Evolutionary conservation across 2,797 vertebrate genomes (phyloP).

Genomic region (Capromys pilorides): DNA sequence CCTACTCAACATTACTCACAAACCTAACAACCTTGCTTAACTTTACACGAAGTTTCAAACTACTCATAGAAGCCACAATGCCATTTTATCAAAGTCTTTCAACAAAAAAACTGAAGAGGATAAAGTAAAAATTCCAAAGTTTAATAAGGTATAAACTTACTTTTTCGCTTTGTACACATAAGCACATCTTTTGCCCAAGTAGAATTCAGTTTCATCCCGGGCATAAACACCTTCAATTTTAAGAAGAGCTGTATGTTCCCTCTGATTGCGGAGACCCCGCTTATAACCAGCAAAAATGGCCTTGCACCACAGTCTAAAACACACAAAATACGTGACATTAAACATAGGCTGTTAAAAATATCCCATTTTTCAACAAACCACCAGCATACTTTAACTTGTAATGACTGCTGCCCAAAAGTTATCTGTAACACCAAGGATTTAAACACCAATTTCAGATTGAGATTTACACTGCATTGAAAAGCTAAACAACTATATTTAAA

Average conservation of each 20-base stretch:
- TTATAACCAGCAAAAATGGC: conserved; percentile 98
- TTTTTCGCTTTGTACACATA: conserved; percentile 99
- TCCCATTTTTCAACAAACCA: not conserved
- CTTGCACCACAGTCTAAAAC: conserved; percentile 95
- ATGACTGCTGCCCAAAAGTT: not conserved
- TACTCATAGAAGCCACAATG: not conserved
- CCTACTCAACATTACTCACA: not conserved
- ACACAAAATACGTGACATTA: not conserved
- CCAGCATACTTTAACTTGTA: not conserved
- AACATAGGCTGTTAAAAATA: not conserved
- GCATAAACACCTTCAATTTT: conserved; percentile 97
- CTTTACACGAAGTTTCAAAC: not conserved
- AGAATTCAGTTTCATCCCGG: conserved; percentile 95
- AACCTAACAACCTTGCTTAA: not conserved
- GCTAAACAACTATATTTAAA: not conserved
- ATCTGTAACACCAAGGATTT: accelerated
- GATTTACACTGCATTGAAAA: accelerated
- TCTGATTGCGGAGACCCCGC: conserved; percentile 96
- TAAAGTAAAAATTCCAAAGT: not conserved
- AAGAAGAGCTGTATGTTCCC: conserved; percentile 96
- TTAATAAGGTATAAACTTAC: conserved; percentile 85
- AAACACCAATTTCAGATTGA: not conserved
- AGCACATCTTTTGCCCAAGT: conserved; percentile 96
- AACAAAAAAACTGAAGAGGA: not conserved
- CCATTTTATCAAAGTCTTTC: not conserved